These are phyloP conservation scores for Thinocorus orbignyianus DNA, from an alignment of 2,113 vertebrate genomes.

Conservation along the genomic window DNA sequence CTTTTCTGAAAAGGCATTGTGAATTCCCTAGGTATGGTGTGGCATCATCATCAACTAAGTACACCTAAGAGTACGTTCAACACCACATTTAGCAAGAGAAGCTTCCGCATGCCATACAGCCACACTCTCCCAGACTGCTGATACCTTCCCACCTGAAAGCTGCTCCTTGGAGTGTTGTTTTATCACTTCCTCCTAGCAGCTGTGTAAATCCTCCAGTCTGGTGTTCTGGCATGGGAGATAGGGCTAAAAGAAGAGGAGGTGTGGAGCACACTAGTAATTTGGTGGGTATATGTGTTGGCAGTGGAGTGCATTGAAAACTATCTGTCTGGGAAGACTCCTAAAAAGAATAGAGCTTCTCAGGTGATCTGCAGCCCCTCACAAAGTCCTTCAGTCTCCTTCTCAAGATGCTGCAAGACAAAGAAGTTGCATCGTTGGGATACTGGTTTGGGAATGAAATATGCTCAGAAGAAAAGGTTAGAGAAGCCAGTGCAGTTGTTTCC, in stretches of 20 bases:
- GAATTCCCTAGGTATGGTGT: neutral
- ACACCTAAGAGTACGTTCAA: neutral
- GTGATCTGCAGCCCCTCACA: neutral
- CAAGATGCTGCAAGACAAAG: neutral
- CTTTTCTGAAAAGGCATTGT: neutral
- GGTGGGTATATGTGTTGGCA: conserved; percentile 3
- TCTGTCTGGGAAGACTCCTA: neutral
- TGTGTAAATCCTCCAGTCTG: conserved; percentile 37
- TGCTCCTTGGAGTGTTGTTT: conserved; percentile 19
- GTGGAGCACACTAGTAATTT: neutral
- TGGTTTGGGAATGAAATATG: neutral
- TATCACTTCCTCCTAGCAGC: conserved; percentile 23
- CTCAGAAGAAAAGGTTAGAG: neutral
- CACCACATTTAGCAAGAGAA: neutral
- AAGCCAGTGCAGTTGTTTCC: neutral
- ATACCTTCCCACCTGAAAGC: conserved; percentile 48
- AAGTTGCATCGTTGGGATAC: neutral
- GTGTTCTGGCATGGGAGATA: neutral
- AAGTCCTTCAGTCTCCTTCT: neutral
- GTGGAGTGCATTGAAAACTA: neutral
- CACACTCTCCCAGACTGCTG: neutral
- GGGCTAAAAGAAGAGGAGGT: neutral
- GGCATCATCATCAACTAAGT: neutral
- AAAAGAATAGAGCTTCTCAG: neutral
- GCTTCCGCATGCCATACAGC: neutral